Base-by-base conservation (phyloP, 2,888 invertebrate species). In the Drosophila hamatofila region DNA sequence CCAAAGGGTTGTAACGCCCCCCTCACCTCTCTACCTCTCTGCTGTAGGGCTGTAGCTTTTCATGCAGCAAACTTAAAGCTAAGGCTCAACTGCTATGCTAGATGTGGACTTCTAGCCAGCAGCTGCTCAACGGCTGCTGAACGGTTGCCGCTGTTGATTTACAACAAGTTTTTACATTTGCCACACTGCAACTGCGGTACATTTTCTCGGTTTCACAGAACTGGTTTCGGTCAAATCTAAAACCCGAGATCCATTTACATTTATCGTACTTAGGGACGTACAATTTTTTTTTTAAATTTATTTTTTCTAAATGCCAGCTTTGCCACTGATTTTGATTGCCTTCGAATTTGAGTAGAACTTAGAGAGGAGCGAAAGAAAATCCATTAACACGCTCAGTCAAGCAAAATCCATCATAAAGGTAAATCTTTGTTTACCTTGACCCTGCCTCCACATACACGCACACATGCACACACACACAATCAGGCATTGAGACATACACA, bases 341-440 rank as follows among this genome's bases (percentile, higher is more conserved):
- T 75, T 70, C 68, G 39, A 78, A 78, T 80, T 70, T 72, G 62
- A 60, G 59, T 52, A 57, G 46, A 72, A 64, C 67, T 60, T 58
- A 41, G 57, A 75, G n/a, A 56, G 44, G 46, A 44, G 30, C 12
- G 41, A 51, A 41, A 12, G 59, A 52, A 72, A 84, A 87, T 80
- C 80, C 85, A 85, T 85, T 85, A 87, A 76, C 84, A 75, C 78
- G 80, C 82, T 87, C 72, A 76, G 84, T 67, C 76, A 69, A 63
- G 75, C 73, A 78, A 74, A 82, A 78, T 87, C 80, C 88, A 82
- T 84, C 82, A 78, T 84, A 80, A 82, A 80, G 66, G 64, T 73
- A 82, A 84, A 78, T 78, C 76, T 66, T 72, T 71, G 78, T 80
- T 85, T 82, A 82, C 88, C 84, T 85, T 85, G 84, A 85, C 84